phyloP scores from a whole-genome alignment of 2,888 invertebrate genomes.

The Drosophila anomalipes region DNA sequence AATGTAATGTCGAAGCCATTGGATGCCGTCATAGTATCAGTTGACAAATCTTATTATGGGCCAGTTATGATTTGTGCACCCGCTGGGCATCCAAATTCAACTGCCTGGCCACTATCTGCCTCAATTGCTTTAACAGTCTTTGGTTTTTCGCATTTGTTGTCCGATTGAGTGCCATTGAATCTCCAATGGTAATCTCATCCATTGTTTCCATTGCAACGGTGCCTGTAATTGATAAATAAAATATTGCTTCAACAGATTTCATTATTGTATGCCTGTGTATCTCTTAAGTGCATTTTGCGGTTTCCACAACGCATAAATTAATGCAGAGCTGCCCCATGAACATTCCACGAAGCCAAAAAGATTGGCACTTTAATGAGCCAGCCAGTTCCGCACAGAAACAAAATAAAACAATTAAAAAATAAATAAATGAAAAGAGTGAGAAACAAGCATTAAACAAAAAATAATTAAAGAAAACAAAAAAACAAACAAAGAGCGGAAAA shows the following conservation, averaged over 20 bases:
- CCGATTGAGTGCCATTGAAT: constrained; percentile 27
- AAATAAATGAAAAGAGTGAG: not conserved
- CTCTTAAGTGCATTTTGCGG: constrained; percentile 73
- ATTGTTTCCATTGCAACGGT: constrained; percentile 2
- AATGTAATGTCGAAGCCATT: constrained; percentile 42
- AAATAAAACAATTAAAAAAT: constrained; percentile 1
- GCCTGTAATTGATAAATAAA: constrained; percentile 70
- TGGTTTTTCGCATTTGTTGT: constrained; percentile 4
- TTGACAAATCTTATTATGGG: constrained; percentile 71
- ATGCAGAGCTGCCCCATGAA: constrained; percentile 31
- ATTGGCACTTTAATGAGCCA: constrained; percentile 65
- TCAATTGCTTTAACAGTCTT: constrained; percentile 13
- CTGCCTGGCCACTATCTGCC: constrained; percentile 26
- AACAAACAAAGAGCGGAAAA: constrained; percentile 19
- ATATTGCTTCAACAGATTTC: constrained; percentile 53
- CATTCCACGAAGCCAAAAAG: constrained; percentile 24
- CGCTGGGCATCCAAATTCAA: constrained; percentile 20
- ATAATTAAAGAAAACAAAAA: not conserved
- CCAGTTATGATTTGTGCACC: constrained; percentile 55
- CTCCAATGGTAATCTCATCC: constrained; percentile 21
- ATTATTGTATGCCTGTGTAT: constrained; percentile 34
- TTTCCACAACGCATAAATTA: constrained; percentile 68
- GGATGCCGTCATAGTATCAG: constrained; percentile 49
- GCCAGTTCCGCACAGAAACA: constrained; percentile 2
- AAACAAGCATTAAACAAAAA: not conserved